Percentiles rank a stretch among this genome's conserved stretches.
These are phyloP conservation scores for Alauda arvensis DNA, from an alignment of 2,797 vertebrate genomes.

Conservation along the genomic window DNA sequence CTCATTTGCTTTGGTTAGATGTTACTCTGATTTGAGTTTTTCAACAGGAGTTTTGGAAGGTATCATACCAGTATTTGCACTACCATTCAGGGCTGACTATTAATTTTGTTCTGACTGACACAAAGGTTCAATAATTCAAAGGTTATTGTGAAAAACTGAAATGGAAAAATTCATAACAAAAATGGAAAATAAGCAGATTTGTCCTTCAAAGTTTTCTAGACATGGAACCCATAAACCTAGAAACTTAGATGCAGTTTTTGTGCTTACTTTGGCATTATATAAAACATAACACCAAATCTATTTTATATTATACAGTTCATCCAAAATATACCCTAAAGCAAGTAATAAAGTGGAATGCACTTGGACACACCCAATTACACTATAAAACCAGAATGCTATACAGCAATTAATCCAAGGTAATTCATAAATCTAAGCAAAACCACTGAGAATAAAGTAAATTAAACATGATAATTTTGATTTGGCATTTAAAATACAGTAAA, in stretches of 20 bases:
- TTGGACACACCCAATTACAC: conserved; percentile 64
- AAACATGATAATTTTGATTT: conserved; percentile 31
- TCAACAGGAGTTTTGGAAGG: background rate
- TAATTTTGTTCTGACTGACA: background rate
- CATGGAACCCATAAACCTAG: conserved; percentile 16
- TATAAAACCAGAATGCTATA: conserved; percentile 58
- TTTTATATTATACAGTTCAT: conserved; percentile 50
- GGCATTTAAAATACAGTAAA: conserved; percentile 29
- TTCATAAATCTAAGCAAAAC: conserved; percentile 58
- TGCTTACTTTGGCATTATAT: conserved; percentile 41
- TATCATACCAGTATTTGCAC: background rate
- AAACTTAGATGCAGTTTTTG: conserved; percentile 18
- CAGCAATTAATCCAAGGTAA: conserved; percentile 54
- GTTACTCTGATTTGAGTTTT: background rate
- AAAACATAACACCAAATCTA: conserved; percentile 47
- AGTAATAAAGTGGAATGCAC: conserved; percentile 59
- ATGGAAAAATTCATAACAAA: background rate
- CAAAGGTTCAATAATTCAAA: background rate
- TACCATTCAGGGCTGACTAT: background rate
- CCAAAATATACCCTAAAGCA: conserved; percentile 58
- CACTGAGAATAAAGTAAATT: conserved; percentile 53
- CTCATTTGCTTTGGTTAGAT: background rate
- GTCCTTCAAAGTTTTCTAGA: conserved; percentile 26
- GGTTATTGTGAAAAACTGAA: background rate
- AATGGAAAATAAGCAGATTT: conserved; percentile 25